These are phyloP conservation scores for Ammodramus savannarum DNA, from an alignment of 2,113 vertebrate genomes.

Conservation along the genomic window DNA sequence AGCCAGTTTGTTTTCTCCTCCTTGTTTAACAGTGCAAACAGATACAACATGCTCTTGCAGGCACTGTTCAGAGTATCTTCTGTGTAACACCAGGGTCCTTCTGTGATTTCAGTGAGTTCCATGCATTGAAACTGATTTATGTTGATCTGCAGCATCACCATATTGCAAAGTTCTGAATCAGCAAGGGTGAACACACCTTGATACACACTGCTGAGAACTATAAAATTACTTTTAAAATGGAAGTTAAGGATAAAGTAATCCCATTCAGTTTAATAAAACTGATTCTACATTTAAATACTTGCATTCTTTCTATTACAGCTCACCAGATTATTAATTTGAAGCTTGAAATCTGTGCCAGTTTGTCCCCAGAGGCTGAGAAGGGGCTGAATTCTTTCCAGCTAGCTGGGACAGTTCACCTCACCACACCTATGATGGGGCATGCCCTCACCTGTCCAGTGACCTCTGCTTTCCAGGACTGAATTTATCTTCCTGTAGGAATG, in stretches of 20 bases:
- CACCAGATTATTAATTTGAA: neutral
- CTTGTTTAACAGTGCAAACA: neutral
- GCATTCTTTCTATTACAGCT: neutral
- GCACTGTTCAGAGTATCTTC: neutral
- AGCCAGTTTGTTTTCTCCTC: neutral
- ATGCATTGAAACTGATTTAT: neutral
- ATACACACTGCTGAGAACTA: neutral
- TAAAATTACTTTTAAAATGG: neutral
- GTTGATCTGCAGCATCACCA: neutral
- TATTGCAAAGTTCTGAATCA: neutral
- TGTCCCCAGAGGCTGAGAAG: neutral
- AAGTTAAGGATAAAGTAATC: neutral
- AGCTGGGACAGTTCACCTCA: neutral
- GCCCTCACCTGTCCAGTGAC: neutral
- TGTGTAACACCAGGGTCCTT: rapidly evolving
- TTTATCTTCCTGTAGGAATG: neutral
- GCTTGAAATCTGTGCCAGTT: neutral
- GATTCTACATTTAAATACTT: neutral
- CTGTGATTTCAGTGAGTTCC: neutral
- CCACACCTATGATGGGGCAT: neutral
- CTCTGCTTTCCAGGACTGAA: neutral
- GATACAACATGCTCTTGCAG: neutral
- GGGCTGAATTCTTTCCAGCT: neutral
- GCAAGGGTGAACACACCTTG: neutral
- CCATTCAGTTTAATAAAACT: neutral